Percentiles rank a stretch among this genome's conserved stretches.
Conservation (phyloP, 2,797 vertebrate genomes). For the Danio jaintianensis region DNA sequence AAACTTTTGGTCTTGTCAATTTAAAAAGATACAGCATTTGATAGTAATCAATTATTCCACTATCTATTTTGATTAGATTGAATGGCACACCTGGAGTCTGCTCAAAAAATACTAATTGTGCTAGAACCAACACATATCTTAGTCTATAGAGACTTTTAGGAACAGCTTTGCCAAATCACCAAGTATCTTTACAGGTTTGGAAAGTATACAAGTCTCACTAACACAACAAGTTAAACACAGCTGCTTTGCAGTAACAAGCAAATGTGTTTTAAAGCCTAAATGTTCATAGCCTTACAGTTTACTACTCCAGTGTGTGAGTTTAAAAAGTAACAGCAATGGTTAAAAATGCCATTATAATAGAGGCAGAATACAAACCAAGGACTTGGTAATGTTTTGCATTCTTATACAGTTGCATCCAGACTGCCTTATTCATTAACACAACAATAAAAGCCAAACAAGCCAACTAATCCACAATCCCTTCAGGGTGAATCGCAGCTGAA, state of each 20-base stretch:
- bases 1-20: too few relatives aligned
- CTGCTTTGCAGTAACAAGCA: conserved; percentile 54
- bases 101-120: conserved; percentile 11
- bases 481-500: conserved; percentile 32
- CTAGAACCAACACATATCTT: background rate
- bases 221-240: conserved; percentile 62
- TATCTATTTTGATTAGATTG: background rate
- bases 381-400: conserved; percentile 21
- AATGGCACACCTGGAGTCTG: conserved; percentile 3
- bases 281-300: conserved; percentile 26
- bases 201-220: conserved; percentile 51
- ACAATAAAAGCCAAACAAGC: conserved; percentile 55
- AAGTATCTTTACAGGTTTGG: conserved; percentile 35
- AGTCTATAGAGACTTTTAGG: conserved; percentile 22
- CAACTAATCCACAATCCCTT: conserved; percentile 55
- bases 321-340: background rate
- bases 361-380: conserved; percentile 18
- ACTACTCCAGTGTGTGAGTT: conserved; percentile 11
- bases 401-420: conserved; percentile 45
- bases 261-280: conserved; percentile 42
- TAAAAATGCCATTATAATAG: background rate
- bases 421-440: conserved; percentile 58
- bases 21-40: background rate
- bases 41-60: background rate
- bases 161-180: conserved; percentile 36